phyloP scores from a whole-genome alignment of 2,888 invertebrate genomes.

The Epinotia ramella region DNA sequence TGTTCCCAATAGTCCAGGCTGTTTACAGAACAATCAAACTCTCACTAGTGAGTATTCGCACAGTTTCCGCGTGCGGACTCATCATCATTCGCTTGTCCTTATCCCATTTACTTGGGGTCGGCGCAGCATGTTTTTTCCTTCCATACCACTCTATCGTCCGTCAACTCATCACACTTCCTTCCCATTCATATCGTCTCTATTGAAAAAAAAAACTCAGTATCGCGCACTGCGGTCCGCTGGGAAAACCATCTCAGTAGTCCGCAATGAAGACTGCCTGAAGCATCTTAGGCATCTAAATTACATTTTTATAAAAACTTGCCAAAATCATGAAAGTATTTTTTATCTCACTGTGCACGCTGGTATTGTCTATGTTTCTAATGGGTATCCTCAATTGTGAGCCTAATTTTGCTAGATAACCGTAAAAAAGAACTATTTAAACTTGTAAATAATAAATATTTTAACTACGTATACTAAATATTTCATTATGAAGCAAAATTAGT shows the following conservation, averaged over 20 bases:
- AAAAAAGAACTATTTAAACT: conserved; percentile 33
- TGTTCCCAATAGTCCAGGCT: too few species aligned
- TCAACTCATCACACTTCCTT: too few species aligned
- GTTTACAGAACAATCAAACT: too few species aligned
- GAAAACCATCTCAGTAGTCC: not conserved
- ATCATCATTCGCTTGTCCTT: too few species aligned
- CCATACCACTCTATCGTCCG: too few species aligned
- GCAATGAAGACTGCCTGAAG: not conserved
- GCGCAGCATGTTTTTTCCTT: too few species aligned
- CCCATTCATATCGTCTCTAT: not conserved
- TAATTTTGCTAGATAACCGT: conserved; percentile 57
- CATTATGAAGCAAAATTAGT: conserved; percentile 63
- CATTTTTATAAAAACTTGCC: too few species aligned
- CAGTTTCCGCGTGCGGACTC: too few species aligned
- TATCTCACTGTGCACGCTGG: not conserved
- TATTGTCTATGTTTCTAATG: conserved; percentile 14
- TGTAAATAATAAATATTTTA: conserved; percentile 26
- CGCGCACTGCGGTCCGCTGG: not conserved
- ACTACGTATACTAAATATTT: conserved; percentile 35
- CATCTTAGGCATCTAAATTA: not conserved
- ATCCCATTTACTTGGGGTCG: too few species aligned
- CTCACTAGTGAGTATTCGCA: too few species aligned
- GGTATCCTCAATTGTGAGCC: conserved; percentile 53
- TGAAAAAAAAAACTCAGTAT: not conserved
- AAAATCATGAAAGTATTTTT: not conserved